Evolutionary conservation across 2,113 vertebrate species (phyloP).

Genomic region (Antechinus flavipes): DNA sequence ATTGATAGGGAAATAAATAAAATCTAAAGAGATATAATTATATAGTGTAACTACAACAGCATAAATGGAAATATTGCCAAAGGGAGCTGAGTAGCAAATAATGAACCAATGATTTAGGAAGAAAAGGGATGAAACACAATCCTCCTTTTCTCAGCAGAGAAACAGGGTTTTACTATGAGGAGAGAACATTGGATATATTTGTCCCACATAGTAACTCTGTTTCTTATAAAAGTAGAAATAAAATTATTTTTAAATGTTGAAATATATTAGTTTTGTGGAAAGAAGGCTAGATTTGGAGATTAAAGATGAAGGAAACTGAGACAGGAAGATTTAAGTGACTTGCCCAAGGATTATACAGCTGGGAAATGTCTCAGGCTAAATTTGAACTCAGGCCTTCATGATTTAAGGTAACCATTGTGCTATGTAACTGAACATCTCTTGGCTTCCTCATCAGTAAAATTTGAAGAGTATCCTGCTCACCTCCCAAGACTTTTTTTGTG

Average conservation of each 20-base stretch:
- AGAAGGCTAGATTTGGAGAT: neutral
- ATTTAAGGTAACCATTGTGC: neutral
- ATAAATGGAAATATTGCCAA: neutral
- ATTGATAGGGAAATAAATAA: neutral
- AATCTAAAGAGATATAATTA: neutral
- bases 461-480: neutral
- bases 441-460: neutral
- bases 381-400: neutral
- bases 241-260: neutral
- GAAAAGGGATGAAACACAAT: neutral
- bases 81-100: neutral
- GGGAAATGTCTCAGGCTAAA: neutral
- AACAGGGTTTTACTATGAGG: no score
- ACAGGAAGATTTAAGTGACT: neutral
- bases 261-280: neutral
- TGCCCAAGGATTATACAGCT: neutral
- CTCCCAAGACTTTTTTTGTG: neutral
- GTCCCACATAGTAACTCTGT: neutral
- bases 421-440: neutral
- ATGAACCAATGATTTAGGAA: neutral
- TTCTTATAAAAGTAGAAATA: neutral
- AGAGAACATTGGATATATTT: no score
- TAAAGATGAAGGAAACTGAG: neutral
- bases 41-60: neutral
- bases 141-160: neutral